phyloP scores from a whole-genome alignment of 1,140 invertebrate genomes.

The Cylas formicarius region DNA sequence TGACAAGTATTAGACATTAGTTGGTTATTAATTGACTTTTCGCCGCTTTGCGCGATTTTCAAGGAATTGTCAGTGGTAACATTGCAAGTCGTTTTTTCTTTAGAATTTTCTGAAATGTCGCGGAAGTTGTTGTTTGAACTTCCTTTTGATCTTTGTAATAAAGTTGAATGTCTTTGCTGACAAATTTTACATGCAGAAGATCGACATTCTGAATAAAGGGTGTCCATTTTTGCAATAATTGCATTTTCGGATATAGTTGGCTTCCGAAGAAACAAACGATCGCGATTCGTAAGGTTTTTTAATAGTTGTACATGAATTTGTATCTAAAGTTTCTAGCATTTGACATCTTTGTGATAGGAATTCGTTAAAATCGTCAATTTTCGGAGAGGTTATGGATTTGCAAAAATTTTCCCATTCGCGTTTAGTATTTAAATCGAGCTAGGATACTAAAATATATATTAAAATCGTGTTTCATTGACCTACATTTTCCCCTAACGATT shows the following conservation, averaged over 20 bases:
- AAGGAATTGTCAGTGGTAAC: no score
- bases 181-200: no score
- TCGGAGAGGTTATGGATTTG: slow-evolving; percentile 1
- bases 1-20: neutral
- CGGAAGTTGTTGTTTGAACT: no score
- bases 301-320: neutral
- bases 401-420: slow-evolving; percentile 12
- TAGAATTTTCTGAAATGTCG: no score
- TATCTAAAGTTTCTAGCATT: slow-evolving; percentile 11
- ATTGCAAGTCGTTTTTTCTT: no score
- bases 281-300: slow-evolving; percentile 1
- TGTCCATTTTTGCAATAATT: neutral
- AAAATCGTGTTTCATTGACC: slow-evolving; percentile 14
- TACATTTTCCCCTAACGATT: slow-evolving; percentile 2
- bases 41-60: no score
- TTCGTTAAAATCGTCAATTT: slow-evolving; percentile 7
- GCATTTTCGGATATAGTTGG: no score
- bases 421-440: neutral
- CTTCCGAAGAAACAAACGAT: no score
- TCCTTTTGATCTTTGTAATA: no score
- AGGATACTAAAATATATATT: slow-evolving; percentile 4
- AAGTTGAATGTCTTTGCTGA: no score
- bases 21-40: no score
- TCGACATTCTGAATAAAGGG: slow-evolving; percentile 11
- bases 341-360: slow-evolving; percentile 13